phyloP scores from a whole-genome alignment of 2,113 vertebrate genomes.

The Equus przewalskii region DNA sequence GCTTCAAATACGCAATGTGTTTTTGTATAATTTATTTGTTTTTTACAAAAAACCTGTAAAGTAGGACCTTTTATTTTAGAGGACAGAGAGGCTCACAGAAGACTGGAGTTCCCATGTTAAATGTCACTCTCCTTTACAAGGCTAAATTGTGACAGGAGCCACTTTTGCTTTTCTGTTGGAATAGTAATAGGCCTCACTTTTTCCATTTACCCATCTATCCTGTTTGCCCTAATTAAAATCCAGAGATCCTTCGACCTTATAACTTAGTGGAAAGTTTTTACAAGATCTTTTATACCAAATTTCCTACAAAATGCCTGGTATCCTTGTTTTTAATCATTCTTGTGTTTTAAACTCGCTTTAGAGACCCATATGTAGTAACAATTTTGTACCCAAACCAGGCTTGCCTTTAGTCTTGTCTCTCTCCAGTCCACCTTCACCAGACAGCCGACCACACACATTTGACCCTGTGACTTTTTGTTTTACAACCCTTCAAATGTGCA shows the following conservation, averaged over 20 bases:
- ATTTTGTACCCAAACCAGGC: background rate
- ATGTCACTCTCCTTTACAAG: background rate
- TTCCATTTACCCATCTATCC: background rate
- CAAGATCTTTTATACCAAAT: conserved; percentile 12
- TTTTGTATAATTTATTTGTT: conserved; percentile 5
- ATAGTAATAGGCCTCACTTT: background rate
- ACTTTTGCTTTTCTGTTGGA: background rate
- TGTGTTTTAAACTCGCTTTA: conserved; percentile 11
- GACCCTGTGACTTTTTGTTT: background rate
- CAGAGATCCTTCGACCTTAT: background rate
- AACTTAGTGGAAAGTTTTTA: conserved; percentile 18
- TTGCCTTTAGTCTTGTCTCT: background rate
- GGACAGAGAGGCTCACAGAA: background rate
- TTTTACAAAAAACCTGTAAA: background rate
- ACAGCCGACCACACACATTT: background rate
- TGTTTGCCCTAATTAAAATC: conserved; percentile 20
- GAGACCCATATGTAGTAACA: background rate
- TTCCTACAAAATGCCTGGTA: conserved; percentile 11
- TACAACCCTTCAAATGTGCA: background rate
- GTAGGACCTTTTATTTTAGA: background rate
- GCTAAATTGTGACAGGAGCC: background rate
- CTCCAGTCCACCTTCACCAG: background rate
- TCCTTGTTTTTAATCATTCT: background rate
- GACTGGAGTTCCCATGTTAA: background rate
- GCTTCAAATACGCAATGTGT: background rate